A percentile compares a stretch with the other conserved stretches of the same genome.
phyloP scores from a whole-genome alignment of 2,113 vertebrate genomes.

The Scalopus aquaticus region DNA sequence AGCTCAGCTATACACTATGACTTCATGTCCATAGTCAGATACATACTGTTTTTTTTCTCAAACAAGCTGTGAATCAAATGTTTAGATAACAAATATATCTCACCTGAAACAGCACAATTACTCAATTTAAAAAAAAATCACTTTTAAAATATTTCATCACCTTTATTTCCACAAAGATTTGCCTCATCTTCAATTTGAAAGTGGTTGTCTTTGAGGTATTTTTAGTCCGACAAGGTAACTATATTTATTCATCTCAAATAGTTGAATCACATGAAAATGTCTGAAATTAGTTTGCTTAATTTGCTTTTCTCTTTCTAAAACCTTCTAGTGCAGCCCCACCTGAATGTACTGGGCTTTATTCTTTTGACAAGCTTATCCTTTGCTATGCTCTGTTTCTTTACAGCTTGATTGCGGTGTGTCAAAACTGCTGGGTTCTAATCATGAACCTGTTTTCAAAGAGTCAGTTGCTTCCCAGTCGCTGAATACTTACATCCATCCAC shows the following conservation, averaged over 20 bases:
- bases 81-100: background rate
- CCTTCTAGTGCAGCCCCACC: background rate
- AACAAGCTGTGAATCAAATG: background rate
- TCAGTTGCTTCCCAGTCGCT: slow-evolving; percentile 24
- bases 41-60: background rate
- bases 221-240: background rate
- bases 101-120: background rate
- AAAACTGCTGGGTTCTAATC: slow-evolving; percentile 63
- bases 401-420: slow-evolving; percentile 54
- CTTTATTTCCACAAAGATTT: background rate
- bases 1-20: background rate
- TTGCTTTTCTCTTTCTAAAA: slow-evolving; percentile 23
- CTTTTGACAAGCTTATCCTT: slow-evolving; percentile 70
- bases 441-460: slow-evolving; percentile 61
- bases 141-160: background rate
- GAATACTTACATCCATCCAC: slow-evolving; percentile 55
- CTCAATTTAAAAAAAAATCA: background rate
- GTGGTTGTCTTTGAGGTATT: background rate
- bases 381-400: slow-evolving; percentile 34
- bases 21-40: too few species aligned
- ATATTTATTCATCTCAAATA: slow-evolving; percentile 2
- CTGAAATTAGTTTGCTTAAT: slow-evolving; percentile 38
- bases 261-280: slow-evolving; percentile 9
- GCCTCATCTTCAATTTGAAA: background rate
- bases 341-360: slow-evolving; percentile 41